Evolutionary conservation across 2,113 vertebrate species (phyloP).

Genomic region (Symphodus melops): DNA sequence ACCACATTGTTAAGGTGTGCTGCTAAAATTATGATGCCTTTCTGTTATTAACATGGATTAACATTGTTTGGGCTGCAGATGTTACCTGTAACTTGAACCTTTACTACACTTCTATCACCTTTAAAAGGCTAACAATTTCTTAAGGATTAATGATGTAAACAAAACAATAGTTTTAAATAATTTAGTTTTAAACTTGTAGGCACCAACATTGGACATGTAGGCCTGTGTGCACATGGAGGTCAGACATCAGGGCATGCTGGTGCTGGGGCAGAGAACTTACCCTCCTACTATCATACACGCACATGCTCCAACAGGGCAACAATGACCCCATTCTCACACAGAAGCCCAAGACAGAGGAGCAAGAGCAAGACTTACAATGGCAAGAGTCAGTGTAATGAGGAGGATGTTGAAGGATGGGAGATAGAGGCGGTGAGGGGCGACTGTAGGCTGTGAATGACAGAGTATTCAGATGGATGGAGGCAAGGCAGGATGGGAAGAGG

Average conservation of each 20-base stretch:
- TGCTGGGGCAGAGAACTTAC: conserved; percentile 43
- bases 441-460: conserved; percentile 64
- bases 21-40: background rate
- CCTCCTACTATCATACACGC: conserved; percentile 24
- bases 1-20: background rate
- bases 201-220: conserved; percentile 1
- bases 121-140: too few species aligned
- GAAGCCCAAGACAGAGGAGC: conserved; percentile 76
- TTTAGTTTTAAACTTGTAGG: too few species aligned
- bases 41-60: too few species aligned
- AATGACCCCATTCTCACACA: conserved; percentile 84
- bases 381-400: conserved; percentile 70
- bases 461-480: conserved; percentile 55
- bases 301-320: conserved; percentile 69
- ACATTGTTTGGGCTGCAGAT: background rate
- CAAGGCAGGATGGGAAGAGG: conserved; percentile 57
- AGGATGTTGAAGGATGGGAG: conserved; percentile 40
- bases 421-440: conserved; percentile 44
- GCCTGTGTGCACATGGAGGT: conserved; percentile 46
- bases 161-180: too few species aligned
- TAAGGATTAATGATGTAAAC: too few species aligned
- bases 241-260: conserved; percentile 49
- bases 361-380: conserved; percentile 74
- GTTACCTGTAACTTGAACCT: background rate
- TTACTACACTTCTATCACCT: background rate